These are phyloP conservation scores for Nyctibius bracteatus DNA, from an alignment of 2,113 vertebrate species.

Conservation along the genomic window DNA sequence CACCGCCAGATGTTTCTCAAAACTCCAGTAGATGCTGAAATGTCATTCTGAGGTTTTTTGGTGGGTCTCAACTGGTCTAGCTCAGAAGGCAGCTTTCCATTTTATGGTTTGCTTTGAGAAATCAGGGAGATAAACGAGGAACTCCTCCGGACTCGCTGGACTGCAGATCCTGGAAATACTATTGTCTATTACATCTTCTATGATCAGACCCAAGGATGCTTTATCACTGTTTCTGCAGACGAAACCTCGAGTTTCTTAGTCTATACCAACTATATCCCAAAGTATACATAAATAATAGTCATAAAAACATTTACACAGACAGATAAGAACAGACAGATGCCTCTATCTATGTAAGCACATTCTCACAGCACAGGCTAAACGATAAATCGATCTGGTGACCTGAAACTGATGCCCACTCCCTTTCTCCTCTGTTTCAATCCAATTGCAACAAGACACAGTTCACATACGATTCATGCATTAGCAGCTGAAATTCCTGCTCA, in stretches of 20 bases:
- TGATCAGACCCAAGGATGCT: background rate
- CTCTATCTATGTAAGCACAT: background rate
- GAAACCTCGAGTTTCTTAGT: background rate
- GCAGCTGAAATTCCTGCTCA: background rate
- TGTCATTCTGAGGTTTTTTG: background rate
- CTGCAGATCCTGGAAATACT: background rate
- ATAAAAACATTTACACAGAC: constrained; percentile 5
- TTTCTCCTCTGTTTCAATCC: background rate
- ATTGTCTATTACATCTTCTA: background rate
- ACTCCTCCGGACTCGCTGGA: background rate
- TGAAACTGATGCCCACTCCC: background rate
- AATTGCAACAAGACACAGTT: background rate
- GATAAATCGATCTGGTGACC: background rate
- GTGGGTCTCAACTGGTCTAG: background rate
- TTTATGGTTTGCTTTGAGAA: background rate
- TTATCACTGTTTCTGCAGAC: background rate
- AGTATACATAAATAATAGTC: background rate
- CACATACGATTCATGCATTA: rapidly evolving
- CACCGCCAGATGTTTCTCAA: background rate
- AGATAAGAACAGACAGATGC: constrained; percentile 9
- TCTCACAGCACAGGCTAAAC: background rate
- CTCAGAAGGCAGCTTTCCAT: background rate
- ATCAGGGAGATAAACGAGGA: background rate
- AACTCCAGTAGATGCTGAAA: background rate
- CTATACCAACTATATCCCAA: background rate